These are phyloP conservation scores for Machaerirhynchus nigripectus DNA, from an alignment of 2,113 vertebrate genomes.

Conservation along the genomic window DNA sequence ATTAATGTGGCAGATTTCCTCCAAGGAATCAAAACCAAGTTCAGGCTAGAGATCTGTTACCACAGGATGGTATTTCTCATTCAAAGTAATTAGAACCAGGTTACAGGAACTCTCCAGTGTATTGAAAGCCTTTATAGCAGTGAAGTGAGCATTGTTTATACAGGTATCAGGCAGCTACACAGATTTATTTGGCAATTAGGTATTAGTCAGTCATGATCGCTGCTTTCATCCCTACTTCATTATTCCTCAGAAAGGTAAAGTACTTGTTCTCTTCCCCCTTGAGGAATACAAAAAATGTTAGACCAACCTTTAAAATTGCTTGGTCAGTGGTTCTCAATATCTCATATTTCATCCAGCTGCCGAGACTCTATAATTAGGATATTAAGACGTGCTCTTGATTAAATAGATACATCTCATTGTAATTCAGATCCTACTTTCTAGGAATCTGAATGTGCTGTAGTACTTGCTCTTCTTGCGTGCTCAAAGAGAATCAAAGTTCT, in stretches of 20 bases:
- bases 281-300: background rate
- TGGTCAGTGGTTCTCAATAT: conserved; percentile 38
- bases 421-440: background rate
- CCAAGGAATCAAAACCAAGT: background rate
- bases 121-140: background rate
- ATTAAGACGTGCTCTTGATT: background rate
- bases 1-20: background rate
- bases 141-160: background rate
- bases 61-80: background rate
- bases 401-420: background rate
- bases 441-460: background rate
- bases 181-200: background rate
- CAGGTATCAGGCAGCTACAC: background rate
- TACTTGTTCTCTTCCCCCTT: background rate
- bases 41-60: background rate
- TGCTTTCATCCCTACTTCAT: background rate
- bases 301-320: conserved; percentile 48
- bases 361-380: background rate
- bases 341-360: background rate
- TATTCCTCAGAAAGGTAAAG: background rate
- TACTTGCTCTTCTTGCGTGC: background rate
- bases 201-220: background rate
- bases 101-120: background rate
- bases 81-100: background rate
- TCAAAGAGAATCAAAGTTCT: background rate